Evolutionary conservation across 2,888 invertebrate genomes (phyloP).

Genomic region (Syrista parreyssii): DNA sequence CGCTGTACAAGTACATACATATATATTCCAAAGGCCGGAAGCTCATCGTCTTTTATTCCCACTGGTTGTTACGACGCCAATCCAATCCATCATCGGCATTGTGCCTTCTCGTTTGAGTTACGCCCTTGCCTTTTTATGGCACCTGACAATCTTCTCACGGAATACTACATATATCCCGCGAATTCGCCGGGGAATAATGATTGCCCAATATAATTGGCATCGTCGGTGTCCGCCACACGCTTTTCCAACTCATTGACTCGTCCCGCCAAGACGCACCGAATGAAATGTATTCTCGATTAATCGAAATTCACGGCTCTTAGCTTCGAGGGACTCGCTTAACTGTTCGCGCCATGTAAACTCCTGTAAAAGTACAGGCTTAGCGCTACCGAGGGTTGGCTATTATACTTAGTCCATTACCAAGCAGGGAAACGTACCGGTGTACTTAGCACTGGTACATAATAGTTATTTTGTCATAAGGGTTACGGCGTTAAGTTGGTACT

Average conservation of each 20-base stretch:
- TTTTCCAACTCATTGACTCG: not conserved
- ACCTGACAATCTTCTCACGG: not conserved
- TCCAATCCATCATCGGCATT: not conserved
- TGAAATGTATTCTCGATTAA: not conserved
- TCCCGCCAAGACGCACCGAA: not conserved
- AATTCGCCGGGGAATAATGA: not conserved
- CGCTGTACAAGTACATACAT: not conserved
- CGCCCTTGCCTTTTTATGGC: not conserved
- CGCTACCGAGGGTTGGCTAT: not conserved
- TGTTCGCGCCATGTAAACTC: slow-evolving; percentile 3
- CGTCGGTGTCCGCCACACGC: not conserved
- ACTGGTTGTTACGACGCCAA: not conserved
- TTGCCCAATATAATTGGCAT: not conserved
- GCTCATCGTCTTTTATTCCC: not conserved
- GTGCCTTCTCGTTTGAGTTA: not conserved
- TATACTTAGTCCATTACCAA: not conserved
- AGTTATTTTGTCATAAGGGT: not conserved
- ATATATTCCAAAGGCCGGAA: not conserved
- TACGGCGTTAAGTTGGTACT: not conserved
- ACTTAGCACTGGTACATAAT: not conserved
- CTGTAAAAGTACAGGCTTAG: slow-evolving; percentile 14
- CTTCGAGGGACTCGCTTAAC: slow-evolving; percentile 12
- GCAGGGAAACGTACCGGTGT: slow-evolving; percentile 1
- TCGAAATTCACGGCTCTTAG: not conserved
- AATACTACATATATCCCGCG: not conserved